Percentiles rank a stretch among this genome's conserved stretches.
Conservation (phyloP, 2,797 vertebrate genomes). For the Ctenochaetus hawaiiensis region DNA sequence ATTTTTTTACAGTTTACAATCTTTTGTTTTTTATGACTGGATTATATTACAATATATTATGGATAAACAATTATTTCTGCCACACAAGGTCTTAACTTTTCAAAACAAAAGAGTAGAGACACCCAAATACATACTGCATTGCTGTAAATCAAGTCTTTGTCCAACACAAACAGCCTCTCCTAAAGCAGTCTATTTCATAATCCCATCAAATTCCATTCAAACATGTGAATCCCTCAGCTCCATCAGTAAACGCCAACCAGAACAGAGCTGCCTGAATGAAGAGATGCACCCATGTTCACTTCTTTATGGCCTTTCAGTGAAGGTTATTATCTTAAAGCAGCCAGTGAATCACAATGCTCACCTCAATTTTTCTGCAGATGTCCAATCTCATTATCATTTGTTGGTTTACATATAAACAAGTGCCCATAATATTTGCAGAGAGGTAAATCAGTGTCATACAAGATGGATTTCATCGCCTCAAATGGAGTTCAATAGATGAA, state of each 20-base stretch:
- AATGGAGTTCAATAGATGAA: slow-evolving; percentile 17
- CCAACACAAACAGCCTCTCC: slow-evolving; percentile 36
- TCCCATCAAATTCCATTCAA: slow-evolving; percentile 43
- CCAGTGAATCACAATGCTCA: slow-evolving; percentile 43
- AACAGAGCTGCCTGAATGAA: slow-evolving; percentile 4
- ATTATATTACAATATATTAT: slow-evolving; percentile 6
- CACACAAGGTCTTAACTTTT: slow-evolving; percentile 7
- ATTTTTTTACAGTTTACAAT: neutral
- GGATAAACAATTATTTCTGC: slow-evolving; percentile 28
- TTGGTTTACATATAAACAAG: slow-evolving; percentile 39
- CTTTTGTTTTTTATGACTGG: too few species aligned
- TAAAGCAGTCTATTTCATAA: slow-evolving; percentile 32
- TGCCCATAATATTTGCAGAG: slow-evolving; percentile 49
- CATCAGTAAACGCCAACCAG: slow-evolving; percentile 31
- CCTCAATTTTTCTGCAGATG: slow-evolving; percentile 30
- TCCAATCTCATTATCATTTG: slow-evolving; percentile 36
- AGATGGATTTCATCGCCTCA: slow-evolving; percentile 37
- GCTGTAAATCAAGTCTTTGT: slow-evolving; percentile 41
- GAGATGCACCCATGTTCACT: slow-evolving; percentile 10
- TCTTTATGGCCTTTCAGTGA: slow-evolving; percentile 22
- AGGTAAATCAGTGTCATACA: slow-evolving; percentile 43
- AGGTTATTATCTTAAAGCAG: slow-evolving; percentile 52
- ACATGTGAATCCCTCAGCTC: slow-evolving; percentile 22
- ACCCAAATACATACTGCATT: slow-evolving; percentile 9
- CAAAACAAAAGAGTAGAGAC: slow-evolving; percentile 17